phyloP scores from a whole-genome alignment of 1,140 invertebrate species.

The Drosophila athabasca region DNA sequence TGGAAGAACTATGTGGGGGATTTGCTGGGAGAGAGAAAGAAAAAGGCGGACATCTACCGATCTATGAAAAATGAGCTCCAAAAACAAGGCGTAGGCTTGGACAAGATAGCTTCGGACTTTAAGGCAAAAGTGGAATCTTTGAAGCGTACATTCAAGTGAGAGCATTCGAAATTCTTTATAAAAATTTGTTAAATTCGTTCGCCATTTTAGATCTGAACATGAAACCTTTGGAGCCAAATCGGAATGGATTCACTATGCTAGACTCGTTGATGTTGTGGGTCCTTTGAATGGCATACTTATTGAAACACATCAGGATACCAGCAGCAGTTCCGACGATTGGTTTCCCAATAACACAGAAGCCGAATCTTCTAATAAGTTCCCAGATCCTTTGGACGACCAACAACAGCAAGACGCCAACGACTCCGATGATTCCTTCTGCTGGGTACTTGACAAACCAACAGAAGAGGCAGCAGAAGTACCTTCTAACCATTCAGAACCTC shows the following conservation, averaged over 20 bases:
- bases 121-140: constrained; percentile 37
- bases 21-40: constrained; percentile 17
- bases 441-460: no score
- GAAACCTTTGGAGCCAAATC: constrained; percentile 8
- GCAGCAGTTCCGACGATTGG: constrained; percentile 17
- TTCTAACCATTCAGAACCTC: no score
- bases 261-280: constrained; percentile 11
- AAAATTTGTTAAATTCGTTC: no score
- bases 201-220: constrained; percentile 9
- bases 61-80: constrained; percentile 23
- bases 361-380: no score
- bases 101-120: constrained; percentile 12
- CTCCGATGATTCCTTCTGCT: no score
- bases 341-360: not conserved
- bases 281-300: constrained; percentile 1
- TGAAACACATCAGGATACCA: constrained; percentile 1
- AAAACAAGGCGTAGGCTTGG: not conserved
- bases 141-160: constrained; percentile 41
- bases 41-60: constrained; percentile 28
- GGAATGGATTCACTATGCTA: constrained; percentile 44
- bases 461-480: no score
- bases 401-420: no score
- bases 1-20: constrained; percentile 24
- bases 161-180: fast-evolving
- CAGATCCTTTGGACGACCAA: no score